A percentile compares a stretch with the other conserved stretches of the same genome.
phyloP scores from a whole-genome alignment of 2,888 invertebrate species.

The Dicycla oo region DNA sequence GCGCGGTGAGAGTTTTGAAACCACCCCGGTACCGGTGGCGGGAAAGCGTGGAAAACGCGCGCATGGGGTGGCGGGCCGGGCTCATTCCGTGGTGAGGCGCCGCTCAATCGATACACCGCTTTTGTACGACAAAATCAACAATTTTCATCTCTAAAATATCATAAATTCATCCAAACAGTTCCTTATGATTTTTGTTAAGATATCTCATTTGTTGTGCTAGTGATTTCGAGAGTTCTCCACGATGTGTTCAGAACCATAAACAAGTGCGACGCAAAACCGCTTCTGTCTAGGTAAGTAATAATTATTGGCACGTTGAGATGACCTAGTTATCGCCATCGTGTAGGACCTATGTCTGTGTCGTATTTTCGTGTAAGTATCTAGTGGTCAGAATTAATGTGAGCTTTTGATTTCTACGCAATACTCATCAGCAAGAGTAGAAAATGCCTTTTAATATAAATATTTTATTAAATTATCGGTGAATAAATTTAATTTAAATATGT shows the following conservation, averaged over 20 bases:
- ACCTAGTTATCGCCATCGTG: constrained; percentile 80
- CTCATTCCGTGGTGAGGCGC: constrained; percentile 85
- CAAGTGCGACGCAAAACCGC: constrained; percentile 81
- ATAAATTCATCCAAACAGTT: constrained; percentile 54
- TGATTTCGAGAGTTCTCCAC: constrained; percentile 50
- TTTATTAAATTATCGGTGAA: background rate
- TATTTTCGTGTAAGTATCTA: constrained; percentile 30
- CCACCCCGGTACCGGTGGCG: constrained; percentile 71
- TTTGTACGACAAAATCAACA: constrained; percentile 69
- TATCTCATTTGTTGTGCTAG: constrained; percentile 45
- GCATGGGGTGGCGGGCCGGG: constrained; percentile 77
- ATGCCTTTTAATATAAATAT: background rate
- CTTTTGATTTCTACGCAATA: constrained; percentile 21
- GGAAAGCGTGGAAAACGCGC: constrained; percentile 88
- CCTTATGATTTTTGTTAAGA: constrained; percentile 46
- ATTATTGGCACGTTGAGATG: constrained; percentile 87
- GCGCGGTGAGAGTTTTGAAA: constrained; percentile 68
- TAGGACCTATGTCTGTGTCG: constrained; percentile 42
- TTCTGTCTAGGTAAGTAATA: constrained; percentile 84
- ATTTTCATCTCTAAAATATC: constrained; percentile 61
- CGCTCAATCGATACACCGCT: constrained; percentile 84
- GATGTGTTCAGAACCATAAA: constrained; percentile 62
- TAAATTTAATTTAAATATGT: constrained; percentile 1
- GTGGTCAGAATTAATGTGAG: constrained; percentile 7
- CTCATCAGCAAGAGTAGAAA: background rate